Evolutionary conservation across 2,888 invertebrate genomes (phyloP), one percentile per base, ranked within the genome.

Genomic region (Aricia artaxerxes): DNA sequence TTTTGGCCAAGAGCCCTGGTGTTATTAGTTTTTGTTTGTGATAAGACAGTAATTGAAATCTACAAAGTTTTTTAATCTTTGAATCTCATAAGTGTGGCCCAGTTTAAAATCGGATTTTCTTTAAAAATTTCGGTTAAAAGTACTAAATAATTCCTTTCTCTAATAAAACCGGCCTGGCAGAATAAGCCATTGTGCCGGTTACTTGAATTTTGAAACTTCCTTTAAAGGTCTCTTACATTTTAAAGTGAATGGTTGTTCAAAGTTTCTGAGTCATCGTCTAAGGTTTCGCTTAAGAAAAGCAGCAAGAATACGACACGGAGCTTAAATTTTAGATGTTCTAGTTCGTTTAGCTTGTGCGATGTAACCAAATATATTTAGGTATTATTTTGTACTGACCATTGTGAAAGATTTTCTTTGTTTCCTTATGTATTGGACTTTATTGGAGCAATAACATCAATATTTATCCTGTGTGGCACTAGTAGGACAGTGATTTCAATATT

Each of bases 171-270:
- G 24, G 7, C 31, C 3, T 24, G 11, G 64, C 64, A 9, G 64
- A 31, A 31, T 61, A 61, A 61, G 31, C 31, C 31, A 64, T 31
- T 64, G 64, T 64, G 3, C 31, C 9, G 24, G 64, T 31, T 64
- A 64, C 11, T 64, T 64, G 64, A 64, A 64, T 64, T 24, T 31
- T 11, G 24, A 64, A 64, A 31, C 24, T 9, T 31, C 11, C 31
- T 24, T 31, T 64, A 64, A 9, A 31, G 35, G 35, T 16, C 35
- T 16, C 35, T 69, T 69, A 69, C 35, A 69, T 69, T 69, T 69
- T 35, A 69, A 69, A 69, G 69, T 64, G 31, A 64, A 64, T 64
- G 69, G 31, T 69, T 69, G 69, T 35, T 5, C 69, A 69, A 69
- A 69, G 69, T 69, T 69, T 9, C 13, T 69, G 6, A 35, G 69